Evolutionary conservation across 2,113 vertebrate species (phyloP), one percentile per base, ranked within the genome.

Genomic region (Calyptomena viridis): DNA sequence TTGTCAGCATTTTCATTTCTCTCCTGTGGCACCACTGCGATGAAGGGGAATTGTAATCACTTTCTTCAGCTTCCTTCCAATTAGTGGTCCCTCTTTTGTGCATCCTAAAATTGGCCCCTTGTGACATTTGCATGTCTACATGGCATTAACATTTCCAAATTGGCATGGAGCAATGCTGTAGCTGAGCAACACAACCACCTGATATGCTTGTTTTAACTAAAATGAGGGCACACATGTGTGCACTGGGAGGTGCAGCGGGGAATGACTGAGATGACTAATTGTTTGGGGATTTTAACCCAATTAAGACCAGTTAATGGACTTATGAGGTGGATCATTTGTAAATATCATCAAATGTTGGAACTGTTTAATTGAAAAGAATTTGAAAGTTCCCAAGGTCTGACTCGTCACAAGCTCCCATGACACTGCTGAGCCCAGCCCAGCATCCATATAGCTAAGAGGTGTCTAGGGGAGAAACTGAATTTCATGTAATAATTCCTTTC

Each of bases 231-330:
- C 37, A 7, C 1, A 0, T 12, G 12, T 50, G 23, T 60, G 55
- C 6, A 1, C 53, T 27, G 35, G 11, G 27, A 31, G 10, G 9
- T 17, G 62, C 22, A 35, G 25, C 46, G 30, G 28, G 56, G 11
- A 92, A 53, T 11, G 31, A 27, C 49, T 73, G 63, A 94, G 69
- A 91, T 84, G 46, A 73, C 66, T 90, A 87, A 89, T 95, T 92
- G 55, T 60, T 78, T 92, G 72, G 76, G 81, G 74, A 92, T 89
- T 92, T 93, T 87, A 95, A 91, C 86, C 78, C 82, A 94, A 56
- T 96, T 96, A 95, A 94, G 63, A 80, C 62, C 75, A 82, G 37
- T 73, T 78, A 92, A 67, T 95, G 88, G 71, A 87, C 50, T 96
- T 93, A 67, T 23, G 60, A 77, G 53, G 35, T 85, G 33, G 87